Base-by-base conservation (phyloP, 2,888 invertebrate species). In the Coecobrya sp. region DNA sequence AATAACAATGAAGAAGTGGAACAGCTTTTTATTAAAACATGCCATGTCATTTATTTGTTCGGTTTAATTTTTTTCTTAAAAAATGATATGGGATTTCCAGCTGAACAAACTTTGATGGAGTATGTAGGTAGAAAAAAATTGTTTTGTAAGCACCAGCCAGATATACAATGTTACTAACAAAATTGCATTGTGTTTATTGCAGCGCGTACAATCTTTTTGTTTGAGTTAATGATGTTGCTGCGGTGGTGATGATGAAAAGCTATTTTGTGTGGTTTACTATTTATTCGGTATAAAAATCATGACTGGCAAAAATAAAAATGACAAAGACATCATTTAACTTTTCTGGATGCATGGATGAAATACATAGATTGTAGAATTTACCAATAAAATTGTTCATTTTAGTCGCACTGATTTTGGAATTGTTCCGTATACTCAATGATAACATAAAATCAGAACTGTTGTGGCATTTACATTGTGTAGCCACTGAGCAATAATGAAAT, bases 51-150 rank as follows among this genome's bases (percentile, higher is more conserved):
- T 52, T 49, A 52, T 70, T 55, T 73, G 52, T 52, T 86, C 36
- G 27, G 70, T 30, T 86, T 25, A 70, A 30, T 36, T 45, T 86
- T 73, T 86, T 70, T 68, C 36, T 52, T 36, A 1, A 55, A 55
- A 81, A 81, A 55, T 59, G 10, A 59, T 45, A 55, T 52, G 86
- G 86, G 52, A 86, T 45, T 86, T 65, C 68, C 86, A 86, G 86
- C 86, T 86, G 86, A 86, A 70, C 52, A 86, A 86, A 86, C 70
- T 86, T 68, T 68, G 55, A 19, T 55, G 55, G 7, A 16, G 2
- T 19, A 55, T 7, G n/a, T 55, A 55, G 49, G 10, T 13, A 55
- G 4, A 19, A 3, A 49, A 49, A 11, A 3, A 13, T 55, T 55
- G 19, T 19, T 19, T 55, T 55, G 55, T 36, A 36, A 36, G 36